These are phyloP conservation scores for Propsilocerus akamusi DNA, from an alignment of 1,140 invertebrate genomes.

Conservation along the genomic window DNA sequence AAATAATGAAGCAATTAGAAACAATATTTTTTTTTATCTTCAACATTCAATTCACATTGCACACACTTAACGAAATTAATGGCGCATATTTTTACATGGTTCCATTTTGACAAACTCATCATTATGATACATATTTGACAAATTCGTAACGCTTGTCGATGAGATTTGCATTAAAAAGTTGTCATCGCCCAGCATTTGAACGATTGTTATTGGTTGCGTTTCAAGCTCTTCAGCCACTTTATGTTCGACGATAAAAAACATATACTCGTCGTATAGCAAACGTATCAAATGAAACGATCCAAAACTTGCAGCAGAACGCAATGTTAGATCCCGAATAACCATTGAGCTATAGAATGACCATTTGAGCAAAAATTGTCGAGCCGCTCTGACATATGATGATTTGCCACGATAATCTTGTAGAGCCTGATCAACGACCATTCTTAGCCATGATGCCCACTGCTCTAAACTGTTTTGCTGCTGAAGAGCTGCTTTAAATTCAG, in stretches of 20 bases:
- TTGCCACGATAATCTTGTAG: conserved; percentile 75
- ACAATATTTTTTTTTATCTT: too few species aligned
- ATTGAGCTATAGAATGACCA: conserved; percentile 99
- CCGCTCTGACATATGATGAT: conserved; percentile 73
- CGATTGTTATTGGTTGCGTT: conserved; percentile 84
- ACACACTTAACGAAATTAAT: neutral
- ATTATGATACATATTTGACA: neutral
- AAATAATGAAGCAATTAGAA: too few species aligned
- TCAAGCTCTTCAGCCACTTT: conserved; percentile 81
- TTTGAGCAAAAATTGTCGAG: conserved; percentile 87
- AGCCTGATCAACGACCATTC: conserved; percentile 73
- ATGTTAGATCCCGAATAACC: conserved; percentile 86
- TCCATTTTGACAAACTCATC: neutral
- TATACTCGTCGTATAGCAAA: conserved; percentile 95
- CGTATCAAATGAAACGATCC: conserved; percentile 98
- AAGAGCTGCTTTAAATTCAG: conserved; percentile 85
- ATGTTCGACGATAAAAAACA: conserved; percentile 97
- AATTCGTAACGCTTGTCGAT: neutral
- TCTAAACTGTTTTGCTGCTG: conserved; percentile 87
- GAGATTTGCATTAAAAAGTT: neutral
- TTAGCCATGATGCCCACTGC: conserved; percentile 94
- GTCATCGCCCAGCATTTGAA: conserved; percentile 37
- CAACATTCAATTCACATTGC: too few species aligned
- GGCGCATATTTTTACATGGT: neutral
- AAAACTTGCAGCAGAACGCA: conserved; percentile 92